Evolutionary conservation across 2,797 vertebrate species (phyloP), one percentile per base, ranked within the genome.

Genomic region (Enteromius thamalakanensis): DNA sequence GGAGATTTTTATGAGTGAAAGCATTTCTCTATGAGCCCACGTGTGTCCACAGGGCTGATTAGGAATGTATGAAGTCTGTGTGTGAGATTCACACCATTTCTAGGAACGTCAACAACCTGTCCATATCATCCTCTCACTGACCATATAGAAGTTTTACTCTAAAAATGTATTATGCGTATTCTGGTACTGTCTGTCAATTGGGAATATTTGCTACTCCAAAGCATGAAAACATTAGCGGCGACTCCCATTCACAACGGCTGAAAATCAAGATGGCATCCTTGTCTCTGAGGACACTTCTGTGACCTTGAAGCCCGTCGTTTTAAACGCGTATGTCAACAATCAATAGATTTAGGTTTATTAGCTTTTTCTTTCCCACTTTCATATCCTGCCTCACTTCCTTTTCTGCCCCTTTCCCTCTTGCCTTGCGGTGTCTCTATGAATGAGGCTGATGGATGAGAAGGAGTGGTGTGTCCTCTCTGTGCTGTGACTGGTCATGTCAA

Each of bases 371-470:
- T 51, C 62, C 49, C 53, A 69, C 45, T 76, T 49, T 60, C 71
- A 82, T 67, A 51, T 60, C 47, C 80, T 67, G 72, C 79, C 55
- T 34, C 15, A 32, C 62, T 68, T 72, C 47, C 29, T 70, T 55
- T 58, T 51, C 74, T 74, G 23, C 14, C 72, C 60, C 71, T 4
- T n/a, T 69, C 79, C 47, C 23, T 53, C 34, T 60, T 77, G 60
- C 81, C 45, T 19, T 85, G 60, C 42, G 29, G 87, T 89, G 90
- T 92, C 90, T 85, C 77, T 62, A 85, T 71, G 84, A 89, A 92
- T 92, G 90, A 90, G 81, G 88, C 86, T 90, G 92, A 91, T 86
- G 86, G 90, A 93, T 91, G 90, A 89, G 89, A 89, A 80, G 60
- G 60, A 86, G 84, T 76, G 58, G 8, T 0, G 21, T 85, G 87